phyloP scores from a whole-genome alignment of 2,113 vertebrate genomes.

The Arizona elegans region DNA sequence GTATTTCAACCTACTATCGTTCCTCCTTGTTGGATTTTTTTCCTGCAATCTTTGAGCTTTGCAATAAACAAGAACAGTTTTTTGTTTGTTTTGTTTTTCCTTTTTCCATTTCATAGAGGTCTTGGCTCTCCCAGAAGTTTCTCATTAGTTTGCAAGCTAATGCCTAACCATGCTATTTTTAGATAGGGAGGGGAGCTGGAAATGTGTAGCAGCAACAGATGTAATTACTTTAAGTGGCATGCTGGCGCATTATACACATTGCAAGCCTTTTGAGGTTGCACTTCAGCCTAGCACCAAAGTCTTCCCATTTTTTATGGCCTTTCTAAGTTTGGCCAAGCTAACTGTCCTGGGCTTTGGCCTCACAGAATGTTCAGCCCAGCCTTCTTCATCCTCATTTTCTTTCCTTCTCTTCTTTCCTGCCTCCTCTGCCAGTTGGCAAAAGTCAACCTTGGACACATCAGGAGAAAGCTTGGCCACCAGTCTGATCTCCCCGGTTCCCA shows the following conservation, averaged over 20 bases:
- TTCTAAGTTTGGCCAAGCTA: background rate
- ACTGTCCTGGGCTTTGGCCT: background rate
- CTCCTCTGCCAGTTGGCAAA: background rate
- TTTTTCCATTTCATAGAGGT: conserved; percentile 17
- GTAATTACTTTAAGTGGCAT: conserved; percentile 50
- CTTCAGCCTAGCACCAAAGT: conserved; percentile 2
- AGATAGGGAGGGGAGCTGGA: conserved; percentile 45
- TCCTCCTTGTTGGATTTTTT: background rate
- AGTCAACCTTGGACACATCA: background rate
- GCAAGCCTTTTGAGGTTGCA: background rate
- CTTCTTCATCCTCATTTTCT: background rate
- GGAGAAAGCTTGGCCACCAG: background rate
- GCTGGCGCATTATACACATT: conserved; percentile 47
- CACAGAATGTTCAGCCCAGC: background rate
- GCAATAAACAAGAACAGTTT: background rate
- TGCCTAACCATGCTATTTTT: conserved; percentile 60
- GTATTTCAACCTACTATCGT: background rate
- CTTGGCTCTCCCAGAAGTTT: conserved; percentile 21
- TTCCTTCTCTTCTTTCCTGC: background rate
- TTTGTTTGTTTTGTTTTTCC: background rate
- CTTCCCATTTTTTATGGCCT: background rate
- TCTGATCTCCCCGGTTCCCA: background rate
- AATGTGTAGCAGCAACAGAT: conserved; percentile 60
- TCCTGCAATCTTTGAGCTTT: background rate
- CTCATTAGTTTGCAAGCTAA: conserved; percentile 44